These are phyloP conservation scores for Allacma fusca DNA, from an alignment of 2,888 invertebrate genomes.

Conservation along the genomic window DNA sequence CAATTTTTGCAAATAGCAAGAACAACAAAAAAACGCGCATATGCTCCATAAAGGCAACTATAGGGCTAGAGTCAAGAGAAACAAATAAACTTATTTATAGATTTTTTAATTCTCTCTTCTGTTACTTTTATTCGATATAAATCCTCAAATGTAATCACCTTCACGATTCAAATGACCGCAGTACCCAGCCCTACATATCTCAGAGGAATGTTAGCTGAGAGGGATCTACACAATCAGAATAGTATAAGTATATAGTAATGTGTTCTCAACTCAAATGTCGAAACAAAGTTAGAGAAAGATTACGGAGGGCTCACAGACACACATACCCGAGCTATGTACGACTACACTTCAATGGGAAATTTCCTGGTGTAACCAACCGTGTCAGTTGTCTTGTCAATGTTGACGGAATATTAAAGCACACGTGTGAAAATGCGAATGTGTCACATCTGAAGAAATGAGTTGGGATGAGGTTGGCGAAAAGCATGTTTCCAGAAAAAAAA, in stretches of 20 bases:
- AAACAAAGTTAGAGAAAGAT: slow-evolving; percentile 3
- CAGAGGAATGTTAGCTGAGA: neutral
- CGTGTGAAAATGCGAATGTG: slow-evolving; percentile 23
- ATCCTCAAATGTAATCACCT: neutral
- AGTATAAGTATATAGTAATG: neutral
- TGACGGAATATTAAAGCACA: slow-evolving; percentile 18
- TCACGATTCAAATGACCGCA: slow-evolving; percentile 11
- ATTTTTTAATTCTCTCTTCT: slow-evolving; percentile 12
- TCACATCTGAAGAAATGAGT: slow-evolving; percentile 26
- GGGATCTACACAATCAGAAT: no score
- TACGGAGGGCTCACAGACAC: neutral
- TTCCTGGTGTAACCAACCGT: neutral
- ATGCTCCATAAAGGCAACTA: neutral
- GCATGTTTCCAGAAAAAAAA: neutral
- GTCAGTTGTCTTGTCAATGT: slow-evolving; percentile 16
- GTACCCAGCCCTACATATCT: neutral
- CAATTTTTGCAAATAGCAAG: slow-evolving; percentile 19
- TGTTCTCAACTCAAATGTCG: slow-evolving; percentile 2
- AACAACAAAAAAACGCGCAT: neutral
- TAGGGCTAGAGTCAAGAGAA: neutral
- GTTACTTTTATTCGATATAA: slow-evolving; percentile 2
- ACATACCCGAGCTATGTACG: neutral
- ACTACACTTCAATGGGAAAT: neutral
- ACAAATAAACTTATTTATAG: slow-evolving; percentile 21
- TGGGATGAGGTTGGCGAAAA: slow-evolving; percentile 12